These are phyloP conservation scores for Antechinus stuartii DNA, from an alignment of 2,113 vertebrate species.

Conservation along the genomic window DNA sequence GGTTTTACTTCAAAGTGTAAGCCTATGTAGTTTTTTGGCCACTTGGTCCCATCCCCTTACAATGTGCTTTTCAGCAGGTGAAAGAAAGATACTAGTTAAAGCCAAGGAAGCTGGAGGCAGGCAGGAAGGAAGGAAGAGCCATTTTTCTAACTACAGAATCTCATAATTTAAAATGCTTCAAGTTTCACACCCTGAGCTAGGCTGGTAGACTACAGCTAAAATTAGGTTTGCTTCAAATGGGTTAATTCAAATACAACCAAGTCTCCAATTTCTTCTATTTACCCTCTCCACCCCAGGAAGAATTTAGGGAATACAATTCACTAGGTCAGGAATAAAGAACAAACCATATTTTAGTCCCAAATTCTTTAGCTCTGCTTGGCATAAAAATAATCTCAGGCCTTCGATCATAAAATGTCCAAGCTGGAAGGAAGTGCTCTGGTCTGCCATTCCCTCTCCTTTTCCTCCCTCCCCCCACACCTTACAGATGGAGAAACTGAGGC, in stretches of 20 bases:
- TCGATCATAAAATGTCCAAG: neutral
- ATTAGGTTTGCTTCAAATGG: neutral
- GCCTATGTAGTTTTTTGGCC: neutral
- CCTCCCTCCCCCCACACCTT: neutral
- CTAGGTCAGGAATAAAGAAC: neutral
- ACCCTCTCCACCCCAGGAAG: neutral
- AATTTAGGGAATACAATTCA: neutral
- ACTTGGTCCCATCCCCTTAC: neutral
- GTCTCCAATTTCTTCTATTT: neutral
- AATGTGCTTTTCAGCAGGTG: neutral
- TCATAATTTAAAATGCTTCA: neutral
- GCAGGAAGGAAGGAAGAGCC: neutral
- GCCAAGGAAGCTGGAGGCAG: neutral
- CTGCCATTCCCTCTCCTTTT: neutral
- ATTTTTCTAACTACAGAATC: neutral
- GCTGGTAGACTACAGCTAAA: neutral
- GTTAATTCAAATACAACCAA: neutral
- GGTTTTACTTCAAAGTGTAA: neutral
- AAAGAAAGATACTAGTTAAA: neutral
- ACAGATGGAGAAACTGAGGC: neutral
- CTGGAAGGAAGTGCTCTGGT: neutral
- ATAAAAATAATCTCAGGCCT: neutral
- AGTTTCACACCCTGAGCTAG: neutral
- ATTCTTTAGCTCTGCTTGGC: neutral
- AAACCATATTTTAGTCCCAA: neutral